Evolutionary conservation across 2,797 vertebrate species (phyloP).

Genomic region (Tympanoctomys barrerae): DNA sequence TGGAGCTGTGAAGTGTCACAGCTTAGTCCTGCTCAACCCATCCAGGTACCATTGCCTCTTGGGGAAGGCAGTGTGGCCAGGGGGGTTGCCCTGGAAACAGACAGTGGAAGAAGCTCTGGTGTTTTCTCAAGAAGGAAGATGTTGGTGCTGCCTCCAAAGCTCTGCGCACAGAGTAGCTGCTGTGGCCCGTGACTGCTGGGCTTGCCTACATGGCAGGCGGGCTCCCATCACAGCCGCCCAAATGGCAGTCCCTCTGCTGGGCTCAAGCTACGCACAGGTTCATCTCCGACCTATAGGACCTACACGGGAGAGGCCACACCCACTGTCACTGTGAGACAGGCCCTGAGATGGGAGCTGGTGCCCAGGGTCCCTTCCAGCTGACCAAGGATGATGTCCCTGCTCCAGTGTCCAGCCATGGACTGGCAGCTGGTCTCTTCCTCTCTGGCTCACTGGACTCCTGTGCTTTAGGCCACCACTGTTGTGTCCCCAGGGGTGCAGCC

Average conservation of each 20-base stretch:
- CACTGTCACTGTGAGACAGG: background rate
- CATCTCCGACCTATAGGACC: background rate
- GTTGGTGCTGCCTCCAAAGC: background rate
- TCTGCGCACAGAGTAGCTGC: background rate
- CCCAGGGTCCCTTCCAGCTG: background rate
- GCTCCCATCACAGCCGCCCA: background rate
- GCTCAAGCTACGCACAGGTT: background rate
- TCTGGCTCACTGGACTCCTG: background rate
- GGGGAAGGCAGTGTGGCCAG: background rate
- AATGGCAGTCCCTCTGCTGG: background rate
- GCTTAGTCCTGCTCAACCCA: background rate
- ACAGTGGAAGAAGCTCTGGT: background rate
- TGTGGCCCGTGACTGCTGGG: background rate
- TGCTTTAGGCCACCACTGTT: background rate
- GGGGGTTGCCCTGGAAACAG: slow-evolving; percentile 41
- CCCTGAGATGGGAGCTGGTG: background rate
- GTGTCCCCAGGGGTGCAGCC: background rate
- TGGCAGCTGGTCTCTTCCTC: background rate
- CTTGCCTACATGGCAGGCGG: background rate
- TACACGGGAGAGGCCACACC: background rate
- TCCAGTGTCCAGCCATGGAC: background rate
- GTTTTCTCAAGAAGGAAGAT: background rate
- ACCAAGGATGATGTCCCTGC: background rate
- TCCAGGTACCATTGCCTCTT: background rate
- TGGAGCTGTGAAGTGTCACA: background rate